A percentile compares a stretch with the other conserved stretches of the same genome.
Evolutionary conservation across 2,888 invertebrate species (phyloP).

Genomic region (Brachyptera putata): DNA sequence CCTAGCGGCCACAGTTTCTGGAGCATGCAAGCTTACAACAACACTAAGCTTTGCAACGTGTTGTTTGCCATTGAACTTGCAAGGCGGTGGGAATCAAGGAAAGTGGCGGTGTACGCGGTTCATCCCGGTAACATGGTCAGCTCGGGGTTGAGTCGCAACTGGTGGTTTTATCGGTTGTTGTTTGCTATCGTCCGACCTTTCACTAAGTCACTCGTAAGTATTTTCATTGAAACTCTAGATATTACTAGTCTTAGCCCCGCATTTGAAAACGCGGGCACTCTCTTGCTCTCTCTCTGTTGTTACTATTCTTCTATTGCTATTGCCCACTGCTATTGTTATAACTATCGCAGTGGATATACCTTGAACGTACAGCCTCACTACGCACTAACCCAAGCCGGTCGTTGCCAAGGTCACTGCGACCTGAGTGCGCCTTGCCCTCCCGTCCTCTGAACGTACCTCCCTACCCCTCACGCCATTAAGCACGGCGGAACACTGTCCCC

Average conservation of each 20-base stretch:
- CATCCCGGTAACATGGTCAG: slow-evolving; percentile 93
- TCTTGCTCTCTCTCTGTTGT: neutral
- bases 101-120: slow-evolving; percentile 70
- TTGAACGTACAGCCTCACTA: too few relatives aligned
- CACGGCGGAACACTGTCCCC: too few relatives aligned
- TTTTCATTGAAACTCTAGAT: neutral
- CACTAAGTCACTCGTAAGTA: slow-evolving; percentile 83
- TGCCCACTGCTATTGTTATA: too few relatives aligned
- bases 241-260: too few relatives aligned
- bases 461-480: too few relatives aligned
- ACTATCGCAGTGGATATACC: too few relatives aligned
- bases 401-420: too few relatives aligned
- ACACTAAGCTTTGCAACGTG: slow-evolving; percentile 82
- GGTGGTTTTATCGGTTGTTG: slow-evolving; percentile 77
- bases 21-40: slow-evolving; percentile 84
- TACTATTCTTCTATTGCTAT: neutral
- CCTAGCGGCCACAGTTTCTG: slow-evolving; percentile 62
- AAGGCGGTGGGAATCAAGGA: slow-evolving; percentile 60
- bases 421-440: too few relatives aligned
- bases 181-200: slow-evolving; percentile 86
- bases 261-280: too few relatives aligned
- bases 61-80: slow-evolving; percentile 77
- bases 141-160: slow-evolving; percentile 68
- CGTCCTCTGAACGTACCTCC: too few relatives aligned
- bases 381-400: too few relatives aligned